phyloP scores from a whole-genome alignment of 2,113 vertebrate species.

The Rhinichthys klamathensis region DNA sequence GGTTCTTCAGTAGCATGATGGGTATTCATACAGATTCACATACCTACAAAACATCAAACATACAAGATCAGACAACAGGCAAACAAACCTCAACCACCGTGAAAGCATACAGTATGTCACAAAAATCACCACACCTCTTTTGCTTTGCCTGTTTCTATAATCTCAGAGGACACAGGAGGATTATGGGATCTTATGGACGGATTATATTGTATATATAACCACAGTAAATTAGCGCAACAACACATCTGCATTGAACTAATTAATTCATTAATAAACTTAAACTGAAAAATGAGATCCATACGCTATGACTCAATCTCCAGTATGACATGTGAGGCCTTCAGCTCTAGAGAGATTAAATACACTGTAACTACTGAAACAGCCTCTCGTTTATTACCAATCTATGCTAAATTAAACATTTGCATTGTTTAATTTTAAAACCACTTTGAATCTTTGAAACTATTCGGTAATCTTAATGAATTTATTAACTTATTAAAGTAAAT shows the following conservation, averaged over 20 bases:
- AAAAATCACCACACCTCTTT: neutral
- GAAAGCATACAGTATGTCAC: constrained; percentile 1
- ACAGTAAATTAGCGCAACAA: neutral
- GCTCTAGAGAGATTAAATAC: neutral
- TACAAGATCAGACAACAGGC: constrained; percentile 5
- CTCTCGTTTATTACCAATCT: neutral
- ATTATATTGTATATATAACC: neutral
- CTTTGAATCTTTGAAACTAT: too few relatives aligned
- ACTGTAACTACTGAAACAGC: neutral
- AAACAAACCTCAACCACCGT: neutral
- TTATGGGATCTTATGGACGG: neutral
- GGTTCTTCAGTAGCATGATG: constrained; percentile 69
- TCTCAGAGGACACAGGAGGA: neutral
- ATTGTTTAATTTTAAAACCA: neutral
- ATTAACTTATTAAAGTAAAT: too few relatives aligned
- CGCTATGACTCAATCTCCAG: neutral
- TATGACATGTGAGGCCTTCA: neutral
- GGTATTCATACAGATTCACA: constrained; percentile 66
- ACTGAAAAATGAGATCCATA: neutral
- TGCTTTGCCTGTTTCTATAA: neutral
- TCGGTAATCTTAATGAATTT: too few relatives aligned
- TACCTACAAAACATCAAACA: constrained; percentile 49
- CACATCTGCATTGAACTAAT: neutral
- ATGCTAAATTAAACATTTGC: constrained; percentile 13
- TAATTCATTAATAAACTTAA: neutral